phyloP scores from a whole-genome alignment of 37 sponge, comb jelly and placozoan species.

The Geodia barretti region DNA sequence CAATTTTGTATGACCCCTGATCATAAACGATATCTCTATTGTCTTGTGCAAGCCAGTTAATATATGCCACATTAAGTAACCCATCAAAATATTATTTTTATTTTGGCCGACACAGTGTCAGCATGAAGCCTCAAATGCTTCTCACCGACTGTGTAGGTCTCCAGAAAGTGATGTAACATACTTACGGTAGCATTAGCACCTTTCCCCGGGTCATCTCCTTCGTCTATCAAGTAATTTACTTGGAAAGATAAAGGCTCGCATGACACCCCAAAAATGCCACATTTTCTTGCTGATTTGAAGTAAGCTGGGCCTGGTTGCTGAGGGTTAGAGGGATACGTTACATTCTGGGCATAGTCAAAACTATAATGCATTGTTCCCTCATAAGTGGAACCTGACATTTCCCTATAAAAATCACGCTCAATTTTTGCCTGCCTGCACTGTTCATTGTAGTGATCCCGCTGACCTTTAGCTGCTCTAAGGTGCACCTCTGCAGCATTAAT shows the following conservation, averaged over 20 bases:
- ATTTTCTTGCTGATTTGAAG: slow-evolving; percentile 28
- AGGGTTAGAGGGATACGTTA: slow-evolving; percentile 18
- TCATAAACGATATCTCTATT: slow-evolving; percentile 23
- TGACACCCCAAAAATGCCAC: slow-evolving; percentile 16
- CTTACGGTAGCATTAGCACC: slow-evolving; percentile 34
- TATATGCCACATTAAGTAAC: slow-evolving; percentile 26
- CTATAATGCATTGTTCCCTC: slow-evolving; percentile 8
- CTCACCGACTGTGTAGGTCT: slow-evolving; percentile 8
- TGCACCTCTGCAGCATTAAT: too few species aligned
- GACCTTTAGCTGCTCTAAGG: too few species aligned
- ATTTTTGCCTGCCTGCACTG: too few species aligned
- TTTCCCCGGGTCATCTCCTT: slow-evolving; percentile 28
- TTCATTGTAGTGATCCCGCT: too few species aligned
- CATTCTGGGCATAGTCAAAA: slow-evolving; percentile 52
- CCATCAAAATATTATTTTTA: slow-evolving; percentile 19
- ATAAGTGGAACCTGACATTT: background rate
- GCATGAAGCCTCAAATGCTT: background rate
- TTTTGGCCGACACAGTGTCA: slow-evolving; percentile 28
- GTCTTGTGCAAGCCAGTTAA: background rate
- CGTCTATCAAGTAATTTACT: slow-evolving; percentile 47
- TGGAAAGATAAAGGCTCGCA: background rate
- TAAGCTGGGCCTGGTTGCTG: slow-evolving; percentile 47
- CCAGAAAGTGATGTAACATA: slow-evolving; percentile 32
- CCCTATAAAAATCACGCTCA: too few species aligned
- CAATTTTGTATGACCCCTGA: slow-evolving; percentile 37